Evolutionary conservation across 53 echinoderm and acorn worm genomes (phyloP), one percentile per base, ranked within the genome.

Genomic region (Arbacia lixula): DNA sequence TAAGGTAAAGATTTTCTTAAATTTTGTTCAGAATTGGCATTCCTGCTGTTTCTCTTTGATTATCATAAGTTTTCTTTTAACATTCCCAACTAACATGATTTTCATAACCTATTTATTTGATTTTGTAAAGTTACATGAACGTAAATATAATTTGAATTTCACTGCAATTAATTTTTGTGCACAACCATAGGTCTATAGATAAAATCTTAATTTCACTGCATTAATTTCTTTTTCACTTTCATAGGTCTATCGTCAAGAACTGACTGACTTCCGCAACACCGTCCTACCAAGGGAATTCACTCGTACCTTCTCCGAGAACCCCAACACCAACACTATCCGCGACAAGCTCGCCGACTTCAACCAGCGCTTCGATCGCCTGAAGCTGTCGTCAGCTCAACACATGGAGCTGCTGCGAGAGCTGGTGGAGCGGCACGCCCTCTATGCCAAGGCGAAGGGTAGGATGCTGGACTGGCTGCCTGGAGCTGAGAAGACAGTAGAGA

Each of bases 291-390:
- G 93, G 1, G 95, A 95, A 25, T 93, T 93, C 73, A 56, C 12
- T 83, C 88, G 93, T 27, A 83, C 83, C 86, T 95, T 93, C 95
- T 66, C 58, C 1, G 95, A 95, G 87, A 93, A 93, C 75, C 90
- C 95, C 12, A 93, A 91, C 86, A 88, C 86, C 28, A 84, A 86
- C 31, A 71, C 77, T 82, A 93, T 95, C 88, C 88, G 90, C 55
- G 82, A 88, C 67, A 86, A 88, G 71, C 86, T 95, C 19, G 71
- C 81, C 26, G 85, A 88, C 86, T 65, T 52, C 83, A 95, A 93
- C 63, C 73, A 90, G 32, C 88, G 92, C 53, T 93, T 73, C 89
- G 86, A 87, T 28, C 68, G 86, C 12, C 93, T 95, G 52, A 90
- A 93, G 65, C 91, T 89, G 62, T 69, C 86, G 82, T 91, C 95